phyloP scores from a whole-genome alignment of 1,140 invertebrate species.

The Saccostrea glomerata region DNA sequence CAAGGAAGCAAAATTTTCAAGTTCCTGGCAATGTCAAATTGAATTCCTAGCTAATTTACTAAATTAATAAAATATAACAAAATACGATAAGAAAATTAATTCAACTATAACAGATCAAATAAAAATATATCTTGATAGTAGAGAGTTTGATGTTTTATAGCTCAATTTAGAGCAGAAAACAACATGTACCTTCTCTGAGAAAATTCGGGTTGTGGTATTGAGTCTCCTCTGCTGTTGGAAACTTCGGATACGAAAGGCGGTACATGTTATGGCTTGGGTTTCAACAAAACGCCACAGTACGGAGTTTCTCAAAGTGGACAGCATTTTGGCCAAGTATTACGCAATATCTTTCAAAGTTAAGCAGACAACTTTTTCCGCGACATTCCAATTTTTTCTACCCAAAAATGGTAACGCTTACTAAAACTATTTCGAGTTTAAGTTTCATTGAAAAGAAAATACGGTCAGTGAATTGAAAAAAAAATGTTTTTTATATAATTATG shows the following conservation, averaged over 20 bases:
- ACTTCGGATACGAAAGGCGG: background rate
- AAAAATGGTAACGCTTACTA: background rate
- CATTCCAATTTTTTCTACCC: constrained; percentile 3
- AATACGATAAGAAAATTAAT: no score
- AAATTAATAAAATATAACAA: no score
- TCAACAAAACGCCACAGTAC: constrained; percentile 8
- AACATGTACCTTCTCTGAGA: constrained; percentile 23
- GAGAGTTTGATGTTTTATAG: no score
- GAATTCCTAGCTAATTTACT: no score
- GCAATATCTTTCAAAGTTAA: background rate
- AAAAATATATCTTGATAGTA: no score
- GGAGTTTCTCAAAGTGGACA: background rate
- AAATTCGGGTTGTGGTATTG: constrained; percentile 32
- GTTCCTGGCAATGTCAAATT: no score
- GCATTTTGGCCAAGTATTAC: background rate
- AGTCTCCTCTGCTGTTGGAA: background rate
- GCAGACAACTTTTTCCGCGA: constrained; percentile 13
- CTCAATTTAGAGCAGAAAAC: background rate
- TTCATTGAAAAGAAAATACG: background rate
- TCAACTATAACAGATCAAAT: no score
- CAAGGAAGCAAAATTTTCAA: no score
- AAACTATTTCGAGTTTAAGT: background rate
- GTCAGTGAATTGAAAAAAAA: no score
- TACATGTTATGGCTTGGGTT: background rate
- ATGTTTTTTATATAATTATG: no score